Percentiles rank a stretch among this genome's conserved stretches.
Evolutionary conservation across 2,113 vertebrate genomes (phyloP).

Genomic region (Dermatemys mawii): DNA sequence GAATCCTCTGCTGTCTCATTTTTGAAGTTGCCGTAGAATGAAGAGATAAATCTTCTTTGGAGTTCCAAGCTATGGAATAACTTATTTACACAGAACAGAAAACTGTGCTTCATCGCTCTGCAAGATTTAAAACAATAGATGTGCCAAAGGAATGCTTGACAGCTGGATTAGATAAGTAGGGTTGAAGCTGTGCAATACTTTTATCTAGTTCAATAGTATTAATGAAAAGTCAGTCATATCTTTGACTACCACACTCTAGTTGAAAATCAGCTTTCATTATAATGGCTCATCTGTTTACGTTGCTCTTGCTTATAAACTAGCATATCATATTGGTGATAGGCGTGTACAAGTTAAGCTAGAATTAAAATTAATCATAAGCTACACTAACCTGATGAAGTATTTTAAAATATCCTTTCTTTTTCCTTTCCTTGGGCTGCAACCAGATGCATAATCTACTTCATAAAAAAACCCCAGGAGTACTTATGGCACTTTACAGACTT

Average conservation of each 20-base stretch:
- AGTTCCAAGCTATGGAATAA: not conserved
- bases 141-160: slow-evolving; percentile 13
- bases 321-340: not conserved
- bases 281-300: not conserved
- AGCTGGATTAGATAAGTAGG: slow-evolving; percentile 38
- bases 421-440: not conserved
- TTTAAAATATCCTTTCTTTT: not conserved
- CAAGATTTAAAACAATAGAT: not conserved
- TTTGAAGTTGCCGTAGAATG: not conserved
- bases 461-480: no score
- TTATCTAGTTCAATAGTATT: slow-evolving; percentile 38
- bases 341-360: not conserved
- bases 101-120: not conserved
- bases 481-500: no score
- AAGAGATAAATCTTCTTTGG: not conserved
- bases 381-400: not conserved
- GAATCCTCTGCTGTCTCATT: not conserved
- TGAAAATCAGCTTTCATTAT: slow-evolving; percentile 18
- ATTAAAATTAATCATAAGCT: not conserved
- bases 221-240: not conserved
- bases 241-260: not conserved
- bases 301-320: not conserved
- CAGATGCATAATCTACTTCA: not conserved
- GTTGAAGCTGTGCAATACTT: slow-evolving; percentile 9
- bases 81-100: not conserved